Percentiles rank a stretch among this genome's conserved stretches.
Conservation (phyloP, 2,797 vertebrate genomes). For the Xenopus petersii region DNA sequence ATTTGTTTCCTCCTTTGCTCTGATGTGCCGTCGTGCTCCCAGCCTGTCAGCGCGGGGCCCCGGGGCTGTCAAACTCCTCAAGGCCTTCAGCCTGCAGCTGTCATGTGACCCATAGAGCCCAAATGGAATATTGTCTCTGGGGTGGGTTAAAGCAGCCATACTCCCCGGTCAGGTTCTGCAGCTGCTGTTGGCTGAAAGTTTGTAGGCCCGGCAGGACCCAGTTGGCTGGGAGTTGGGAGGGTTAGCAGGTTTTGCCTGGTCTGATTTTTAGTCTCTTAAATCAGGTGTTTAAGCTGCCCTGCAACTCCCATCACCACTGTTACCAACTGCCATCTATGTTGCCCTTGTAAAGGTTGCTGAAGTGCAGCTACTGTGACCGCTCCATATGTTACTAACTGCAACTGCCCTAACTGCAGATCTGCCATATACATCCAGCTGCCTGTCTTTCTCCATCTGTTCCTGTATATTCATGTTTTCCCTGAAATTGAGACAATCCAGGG, state of each 20-base stretch:
- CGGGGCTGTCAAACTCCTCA: slow-evolving; percentile 70
- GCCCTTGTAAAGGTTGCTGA: no score
- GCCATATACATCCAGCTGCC: no score
- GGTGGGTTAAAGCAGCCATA: slow-evolving; percentile 28
- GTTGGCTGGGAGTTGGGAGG: slow-evolving; percentile 20
- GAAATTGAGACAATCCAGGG: no score
- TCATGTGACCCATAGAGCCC: slow-evolving; percentile 73
- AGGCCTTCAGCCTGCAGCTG: slow-evolving; percentile 75
- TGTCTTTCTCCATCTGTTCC: no score
- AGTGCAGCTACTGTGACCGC: no score
- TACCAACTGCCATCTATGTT: no score
- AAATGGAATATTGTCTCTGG: slow-evolving; percentile 68
- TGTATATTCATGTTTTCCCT: no score
- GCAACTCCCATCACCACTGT: no score
- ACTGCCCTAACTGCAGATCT: no score
- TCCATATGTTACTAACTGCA: no score
- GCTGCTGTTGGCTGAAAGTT: slow-evolving; percentile 58
- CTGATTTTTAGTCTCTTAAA: no score
- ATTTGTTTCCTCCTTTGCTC: slow-evolving; percentile 65
- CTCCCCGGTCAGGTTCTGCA: slow-evolving; percentile 63
- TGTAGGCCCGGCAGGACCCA: slow-evolving; percentile 56
- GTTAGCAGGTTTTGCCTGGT: background rate
- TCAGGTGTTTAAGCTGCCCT: no score
- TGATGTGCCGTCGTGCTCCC: slow-evolving; percentile 65
- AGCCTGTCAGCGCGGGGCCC: slow-evolving; percentile 80